A percentile compares a stretch with the other conserved stretches of the same genome.
Conservation (phyloP, 2,113 vertebrate species). For the Gambusia holbrooki region DNA sequence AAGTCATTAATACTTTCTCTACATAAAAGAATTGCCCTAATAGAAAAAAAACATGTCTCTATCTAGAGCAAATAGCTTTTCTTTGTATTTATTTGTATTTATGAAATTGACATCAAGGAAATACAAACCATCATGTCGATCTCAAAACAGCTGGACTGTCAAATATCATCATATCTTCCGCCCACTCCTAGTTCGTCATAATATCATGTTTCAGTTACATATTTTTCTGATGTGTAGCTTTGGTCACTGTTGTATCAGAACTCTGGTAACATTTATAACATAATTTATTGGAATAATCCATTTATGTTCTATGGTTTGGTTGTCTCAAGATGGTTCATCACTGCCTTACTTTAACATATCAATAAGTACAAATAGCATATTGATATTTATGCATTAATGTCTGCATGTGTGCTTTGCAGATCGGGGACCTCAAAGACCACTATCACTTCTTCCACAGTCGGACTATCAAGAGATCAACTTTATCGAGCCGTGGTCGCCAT, state of each 20-base stretch:
- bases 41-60: too few species aligned
- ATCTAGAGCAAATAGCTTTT: too few species aligned
- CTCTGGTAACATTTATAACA: not conserved
- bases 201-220: not conserved
- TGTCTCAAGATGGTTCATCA: not conserved
- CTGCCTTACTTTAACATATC: too few species aligned
- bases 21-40: too few species aligned
- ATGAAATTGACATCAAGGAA: too few species aligned
- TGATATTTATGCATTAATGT: not conserved
- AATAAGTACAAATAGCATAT: not conserved
- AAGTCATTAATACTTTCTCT: too few species aligned
- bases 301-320: not conserved
- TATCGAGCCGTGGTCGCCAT: conserved; percentile 93
- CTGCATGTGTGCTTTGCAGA: conserved; percentile 80
- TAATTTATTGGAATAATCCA: not conserved
- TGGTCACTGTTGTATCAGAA: not conserved
- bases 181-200: not conserved
- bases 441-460: conserved; percentile 99
- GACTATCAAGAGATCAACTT: conserved; percentile 96
- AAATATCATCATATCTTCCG: not conserved
- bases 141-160: not conserved
- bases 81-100: too few species aligned
- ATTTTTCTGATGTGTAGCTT: not conserved
- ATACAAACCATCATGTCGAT: too few species aligned
- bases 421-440: conserved; percentile 95